Evolutionary conservation across 2,797 vertebrate genomes (phyloP), one percentile per base, ranked within the genome.

Genomic region (Buceros bicornis): DNA sequence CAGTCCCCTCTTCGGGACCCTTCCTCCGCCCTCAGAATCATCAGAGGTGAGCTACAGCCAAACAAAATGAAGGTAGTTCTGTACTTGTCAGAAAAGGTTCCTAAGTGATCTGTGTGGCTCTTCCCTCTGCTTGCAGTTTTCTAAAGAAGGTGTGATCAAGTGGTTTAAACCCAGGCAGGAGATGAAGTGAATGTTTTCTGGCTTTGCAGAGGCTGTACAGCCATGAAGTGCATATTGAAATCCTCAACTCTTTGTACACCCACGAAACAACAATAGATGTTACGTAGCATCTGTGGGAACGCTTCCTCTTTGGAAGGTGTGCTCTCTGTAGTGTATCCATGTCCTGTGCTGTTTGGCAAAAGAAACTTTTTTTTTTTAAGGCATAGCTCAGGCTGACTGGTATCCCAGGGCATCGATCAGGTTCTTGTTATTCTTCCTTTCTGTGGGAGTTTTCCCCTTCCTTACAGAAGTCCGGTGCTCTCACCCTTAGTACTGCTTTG

Each of bases 1-100:
- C 4, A 99, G 98, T 16, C 99, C 99, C 1, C 98, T 99, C 12
- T 99, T 99, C 91, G 99, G 98, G 61, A 98, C 98, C 2, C 99
- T 99, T 53, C 98, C 98, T 53, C 97, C 98, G 0, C 99, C 99
- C 43, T 99, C 99, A 3, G 99, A 99, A 73, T 99, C 98, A 10
- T 99, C 99, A n/a, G 99, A 99, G 99, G 99, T 99, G 95, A 98
- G 97, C 94, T 42, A 11, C 9, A 45, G 33, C 43, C 25, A 20
- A 57, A 25, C 16, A n/a, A 10, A 57, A 37, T 10, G 25, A 50
- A 47, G 21, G 25, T 15, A 47, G 11, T 51, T 42, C 4, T 2
- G 10, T 33, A 24, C 62, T 61, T 60, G 9, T 60, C 25, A 57
- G n/a, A 15, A 50, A 5, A 64, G 29, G 8, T 56, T 89, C 94